Conservation (phyloP, 2,888 invertebrate species). For the Anthoptus insignis region DNA sequence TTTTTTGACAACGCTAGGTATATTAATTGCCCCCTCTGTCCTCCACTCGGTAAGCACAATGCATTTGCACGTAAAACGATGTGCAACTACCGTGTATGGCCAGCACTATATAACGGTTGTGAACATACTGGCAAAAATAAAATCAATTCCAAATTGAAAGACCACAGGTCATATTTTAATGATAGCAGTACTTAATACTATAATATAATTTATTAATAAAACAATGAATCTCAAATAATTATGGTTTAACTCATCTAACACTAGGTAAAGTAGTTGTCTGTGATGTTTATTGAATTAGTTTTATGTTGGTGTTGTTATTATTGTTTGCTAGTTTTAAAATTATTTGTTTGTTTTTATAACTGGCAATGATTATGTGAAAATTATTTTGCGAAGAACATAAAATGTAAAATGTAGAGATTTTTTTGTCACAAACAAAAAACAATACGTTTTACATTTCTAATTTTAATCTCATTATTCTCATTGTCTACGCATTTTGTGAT, state of each 20-base stretch:
- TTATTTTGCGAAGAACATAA: not conserved
- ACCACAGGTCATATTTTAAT: constrained; percentile 8
- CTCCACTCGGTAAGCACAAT: too few species aligned
- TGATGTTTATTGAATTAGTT: constrained; percentile 75
- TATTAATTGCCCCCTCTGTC: too few species aligned
- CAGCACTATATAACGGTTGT: not conserved
- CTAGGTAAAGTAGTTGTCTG: constrained; percentile 78
- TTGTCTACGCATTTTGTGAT: too few species aligned
- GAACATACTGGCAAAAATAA: not conserved
- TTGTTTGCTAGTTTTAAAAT: constrained; percentile 43
- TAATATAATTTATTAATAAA: constrained; percentile 47
- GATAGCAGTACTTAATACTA: constrained; percentile 1
- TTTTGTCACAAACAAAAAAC: too few species aligned
- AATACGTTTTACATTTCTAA: too few species aligned
- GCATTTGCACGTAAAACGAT: too few species aligned
- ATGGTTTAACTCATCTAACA: constrained; percentile 65
- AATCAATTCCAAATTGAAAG: too few species aligned
- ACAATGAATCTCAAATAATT: constrained; percentile 68
- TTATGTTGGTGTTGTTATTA: constrained; percentile 55
- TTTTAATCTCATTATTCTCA: too few species aligned
- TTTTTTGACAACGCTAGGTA: too few species aligned
- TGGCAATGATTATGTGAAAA: not conserved
- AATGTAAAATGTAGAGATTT: not conserved
- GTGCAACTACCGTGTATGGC: too few species aligned
- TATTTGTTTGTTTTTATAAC: constrained; percentile 12